These are phyloP conservation scores for Anolis carolinensis DNA, from an alignment of 2,113 vertebrate genomes.

Conservation along the genomic window DNA sequence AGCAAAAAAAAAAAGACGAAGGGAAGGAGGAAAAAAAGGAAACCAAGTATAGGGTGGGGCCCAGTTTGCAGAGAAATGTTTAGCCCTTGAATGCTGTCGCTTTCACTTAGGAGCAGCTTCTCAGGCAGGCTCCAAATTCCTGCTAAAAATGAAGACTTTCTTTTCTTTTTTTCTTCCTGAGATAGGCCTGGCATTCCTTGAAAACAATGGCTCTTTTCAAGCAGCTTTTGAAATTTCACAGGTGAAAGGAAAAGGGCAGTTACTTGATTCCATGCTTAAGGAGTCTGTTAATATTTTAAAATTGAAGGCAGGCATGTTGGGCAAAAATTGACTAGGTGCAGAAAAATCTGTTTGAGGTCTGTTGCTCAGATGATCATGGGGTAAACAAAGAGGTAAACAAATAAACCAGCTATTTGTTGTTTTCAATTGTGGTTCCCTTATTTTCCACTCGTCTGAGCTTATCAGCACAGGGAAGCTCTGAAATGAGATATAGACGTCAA, in stretches of 20 bases:
- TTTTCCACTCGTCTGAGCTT: neutral
- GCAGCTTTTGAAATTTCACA: conserved; percentile 92
- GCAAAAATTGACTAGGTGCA: conserved; percentile 53
- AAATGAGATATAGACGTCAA: neutral
- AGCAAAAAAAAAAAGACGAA: conserved; percentile 18
- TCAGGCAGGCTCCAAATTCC: conserved; percentile 94
- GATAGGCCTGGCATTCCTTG: conserved; percentile 89
- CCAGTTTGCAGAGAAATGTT: conserved; percentile 54
- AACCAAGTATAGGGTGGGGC: conserved; percentile 46
- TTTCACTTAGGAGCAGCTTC: conserved; percentile 81
- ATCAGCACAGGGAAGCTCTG: conserved; percentile 1
- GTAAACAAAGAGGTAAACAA: conserved; percentile 26
- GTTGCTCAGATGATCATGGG: conserved; percentile 43
- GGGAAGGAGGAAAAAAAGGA: neutral
- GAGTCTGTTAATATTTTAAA: conserved; percentile 74
- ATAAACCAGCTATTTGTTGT: conserved; percentile 34
- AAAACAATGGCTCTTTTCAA: conserved; percentile 97
- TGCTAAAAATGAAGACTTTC: conserved; percentile 89
- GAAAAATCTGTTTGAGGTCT: conserved; percentile 58
- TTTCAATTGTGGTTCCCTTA: neutral
- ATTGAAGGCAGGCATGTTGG: conserved; percentile 67
- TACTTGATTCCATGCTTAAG: conserved; percentile 80
- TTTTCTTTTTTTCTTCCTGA: conserved; percentile 89
- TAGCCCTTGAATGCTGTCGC: conserved; percentile 69
- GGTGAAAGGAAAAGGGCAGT: conserved; percentile 90